phyloP scores from a whole-genome alignment of 2,797 vertebrate species.

The Malurus leucopterus region DNA sequence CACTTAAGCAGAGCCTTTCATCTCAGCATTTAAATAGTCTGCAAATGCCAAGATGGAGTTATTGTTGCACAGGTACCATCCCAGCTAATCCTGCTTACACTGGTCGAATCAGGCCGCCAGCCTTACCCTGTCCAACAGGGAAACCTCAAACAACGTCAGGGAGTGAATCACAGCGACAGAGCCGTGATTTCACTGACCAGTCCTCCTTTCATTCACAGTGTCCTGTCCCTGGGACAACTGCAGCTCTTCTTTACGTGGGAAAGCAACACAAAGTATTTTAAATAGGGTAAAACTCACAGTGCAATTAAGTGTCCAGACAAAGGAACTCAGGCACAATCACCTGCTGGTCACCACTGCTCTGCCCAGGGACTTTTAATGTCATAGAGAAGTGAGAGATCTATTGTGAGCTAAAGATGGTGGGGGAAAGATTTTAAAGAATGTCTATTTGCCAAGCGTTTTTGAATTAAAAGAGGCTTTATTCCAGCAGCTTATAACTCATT shows the following conservation, averaged over 20 bases:
- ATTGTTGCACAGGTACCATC: neutral
- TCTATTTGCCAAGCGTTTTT: neutral
- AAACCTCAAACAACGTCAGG: neutral
- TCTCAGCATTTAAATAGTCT: neutral
- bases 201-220: neutral
- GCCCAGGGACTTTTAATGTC: accelerated
- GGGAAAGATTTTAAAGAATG: neutral
- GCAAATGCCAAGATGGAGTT: neutral
- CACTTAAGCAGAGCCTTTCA: neutral
- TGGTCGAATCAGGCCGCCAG: accelerated
- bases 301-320: neutral
- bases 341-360: neutral
- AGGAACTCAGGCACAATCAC: accelerated
- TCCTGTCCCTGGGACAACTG: neutral
- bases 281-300: accelerated
- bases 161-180: neutral
- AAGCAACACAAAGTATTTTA: neutral
- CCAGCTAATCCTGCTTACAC: accelerated
- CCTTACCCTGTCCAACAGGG: neutral
- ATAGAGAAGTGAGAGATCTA: neutral
- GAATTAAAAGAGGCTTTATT: neutral
- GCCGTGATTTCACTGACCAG: neutral
- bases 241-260: neutral
- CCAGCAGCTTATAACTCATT: neutral
- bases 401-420: neutral